These are phyloP conservation scores for Etheostoma perlongum DNA, from an alignment of 2,797 vertebrate genomes.

Conservation along the genomic window DNA sequence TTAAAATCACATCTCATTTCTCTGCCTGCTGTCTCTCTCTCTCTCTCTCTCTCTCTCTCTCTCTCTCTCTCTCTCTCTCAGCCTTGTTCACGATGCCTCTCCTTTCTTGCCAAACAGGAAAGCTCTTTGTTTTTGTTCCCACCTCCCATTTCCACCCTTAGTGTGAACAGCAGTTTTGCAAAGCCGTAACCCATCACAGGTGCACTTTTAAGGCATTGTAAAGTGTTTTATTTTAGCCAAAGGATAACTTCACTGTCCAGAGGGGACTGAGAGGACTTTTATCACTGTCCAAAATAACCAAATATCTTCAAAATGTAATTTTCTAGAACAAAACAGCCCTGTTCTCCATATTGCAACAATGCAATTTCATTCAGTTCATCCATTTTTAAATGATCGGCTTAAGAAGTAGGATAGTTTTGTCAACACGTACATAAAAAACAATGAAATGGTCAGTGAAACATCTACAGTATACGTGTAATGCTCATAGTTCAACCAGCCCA, in stretches of 20 bases:
- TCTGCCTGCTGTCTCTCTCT: neutral
- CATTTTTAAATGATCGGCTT: too few relatives aligned
- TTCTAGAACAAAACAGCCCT: neutral
- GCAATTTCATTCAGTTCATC: neutral
- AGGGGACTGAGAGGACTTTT: neutral
- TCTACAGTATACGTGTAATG: too few relatives aligned
- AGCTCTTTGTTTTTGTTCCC: constrained; percentile 64
- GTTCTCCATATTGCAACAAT: neutral
- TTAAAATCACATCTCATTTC: constrained; percentile 20
- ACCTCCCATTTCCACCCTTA: constrained; percentile 82
- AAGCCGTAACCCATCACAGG: constrained; percentile 16
- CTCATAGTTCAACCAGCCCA: too few relatives aligned
- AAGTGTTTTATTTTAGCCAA: neutral
- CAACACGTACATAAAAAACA: accelerated
- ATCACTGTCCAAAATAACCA: neutral
- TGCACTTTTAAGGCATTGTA: neutral
- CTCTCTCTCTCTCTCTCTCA: neutral
- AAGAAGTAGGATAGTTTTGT: too few relatives aligned
- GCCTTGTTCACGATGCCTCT: constrained; percentile 21
- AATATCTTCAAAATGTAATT: neutral
- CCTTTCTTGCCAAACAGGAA: constrained; percentile 75
- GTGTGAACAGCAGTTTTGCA: constrained; percentile 61
- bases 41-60: too few relatives aligned
- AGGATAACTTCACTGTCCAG: neutral
- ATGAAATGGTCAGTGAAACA: neutral